These are phyloP conservation scores for Prinia subflava DNA, from an alignment of 2,113 vertebrate genomes.

Conservation along the genomic window DNA sequence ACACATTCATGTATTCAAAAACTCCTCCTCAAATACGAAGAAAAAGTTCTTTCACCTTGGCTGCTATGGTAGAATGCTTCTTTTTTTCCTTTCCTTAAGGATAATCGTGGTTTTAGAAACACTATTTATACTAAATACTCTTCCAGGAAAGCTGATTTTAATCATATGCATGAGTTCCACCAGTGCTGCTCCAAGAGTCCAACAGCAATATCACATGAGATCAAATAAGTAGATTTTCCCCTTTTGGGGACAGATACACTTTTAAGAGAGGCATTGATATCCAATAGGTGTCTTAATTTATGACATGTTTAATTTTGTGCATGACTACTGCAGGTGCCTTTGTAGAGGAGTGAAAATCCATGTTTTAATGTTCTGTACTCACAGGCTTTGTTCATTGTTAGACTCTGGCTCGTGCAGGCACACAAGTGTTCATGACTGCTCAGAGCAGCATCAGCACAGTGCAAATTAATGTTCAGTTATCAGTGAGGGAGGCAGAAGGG, in stretches of 20 bases:
- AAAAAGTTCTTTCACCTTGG: background rate
- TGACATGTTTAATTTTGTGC: slow-evolving; percentile 1
- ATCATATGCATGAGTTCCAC: slow-evolving; percentile 13
- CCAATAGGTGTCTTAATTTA: slow-evolving; percentile 13
- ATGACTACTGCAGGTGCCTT: background rate
- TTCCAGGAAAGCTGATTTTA: background rate
- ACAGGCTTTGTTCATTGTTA: background rate
- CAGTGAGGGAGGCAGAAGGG: background rate
- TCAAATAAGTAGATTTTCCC: slow-evolving; percentile 15
- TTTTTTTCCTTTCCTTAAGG: background rate
- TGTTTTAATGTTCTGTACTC: background rate
- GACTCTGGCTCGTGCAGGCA: background rate
- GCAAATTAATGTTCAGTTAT: background rate
- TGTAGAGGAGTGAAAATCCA: background rate
- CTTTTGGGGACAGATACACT: slow-evolving; percentile 24
- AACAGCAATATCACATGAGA: background rate
- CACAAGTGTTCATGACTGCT: background rate
- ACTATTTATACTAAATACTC: background rate
- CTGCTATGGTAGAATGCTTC: background rate
- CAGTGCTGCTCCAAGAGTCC: background rate
- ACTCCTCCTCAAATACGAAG: background rate
- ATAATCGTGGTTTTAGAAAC: background rate
- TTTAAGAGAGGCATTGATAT: slow-evolving; percentile 20
- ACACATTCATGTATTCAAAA: slow-evolving; percentile 54
- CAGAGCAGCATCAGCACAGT: background rate